phyloP scores from a whole-genome alignment of 2,888 invertebrate genomes.

The Odontothrips loti region DNA sequence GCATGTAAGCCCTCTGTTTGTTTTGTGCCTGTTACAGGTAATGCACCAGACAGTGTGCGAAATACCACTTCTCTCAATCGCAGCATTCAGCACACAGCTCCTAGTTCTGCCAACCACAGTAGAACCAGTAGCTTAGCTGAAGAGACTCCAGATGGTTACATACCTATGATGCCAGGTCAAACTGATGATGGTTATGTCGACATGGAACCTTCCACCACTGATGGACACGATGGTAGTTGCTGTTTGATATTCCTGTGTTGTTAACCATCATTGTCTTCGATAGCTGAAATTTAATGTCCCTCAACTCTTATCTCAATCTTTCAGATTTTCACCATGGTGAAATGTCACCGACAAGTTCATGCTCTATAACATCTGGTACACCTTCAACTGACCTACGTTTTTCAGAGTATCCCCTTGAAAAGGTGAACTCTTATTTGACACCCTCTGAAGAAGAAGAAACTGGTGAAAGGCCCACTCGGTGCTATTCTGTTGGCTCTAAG shows the following conservation, averaged over 20 bases:
- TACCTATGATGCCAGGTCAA: constrained; percentile 61
- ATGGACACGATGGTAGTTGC: constrained; percentile 34
- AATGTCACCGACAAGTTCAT: constrained; percentile 63
- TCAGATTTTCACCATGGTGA: constrained; percentile 44
- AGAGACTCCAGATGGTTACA: constrained; percentile 55
- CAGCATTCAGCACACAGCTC: constrained; percentile 22
- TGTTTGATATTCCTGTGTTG: not conserved
- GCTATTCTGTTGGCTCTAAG: constrained; percentile 81
- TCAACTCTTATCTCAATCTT: constrained; percentile 11
- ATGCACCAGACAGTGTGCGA: not conserved
- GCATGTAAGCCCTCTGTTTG: not conserved
- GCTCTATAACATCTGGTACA: constrained; percentile 72
- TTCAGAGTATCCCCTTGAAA: constrained; percentile 74
- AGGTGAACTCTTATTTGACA: constrained; percentile 69
- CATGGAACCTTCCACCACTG: constrained; percentile 52
- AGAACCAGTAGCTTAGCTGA: constrained; percentile 59
- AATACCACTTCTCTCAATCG: constrained; percentile 25
- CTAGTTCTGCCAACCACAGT: constrained; percentile 49
- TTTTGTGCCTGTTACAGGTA: not conserved
- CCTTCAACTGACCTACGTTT: constrained; percentile 75
- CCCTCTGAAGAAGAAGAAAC: constrained; percentile 59
- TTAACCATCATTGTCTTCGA: not conserved
- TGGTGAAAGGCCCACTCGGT: constrained; percentile 61
- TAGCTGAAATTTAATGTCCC: not conserved
- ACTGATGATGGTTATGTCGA: constrained; percentile 58